Evolutionary conservation across 2,797 vertebrate genomes (phyloP).

Genomic region (Percopsis omiscomaycus): DNA sequence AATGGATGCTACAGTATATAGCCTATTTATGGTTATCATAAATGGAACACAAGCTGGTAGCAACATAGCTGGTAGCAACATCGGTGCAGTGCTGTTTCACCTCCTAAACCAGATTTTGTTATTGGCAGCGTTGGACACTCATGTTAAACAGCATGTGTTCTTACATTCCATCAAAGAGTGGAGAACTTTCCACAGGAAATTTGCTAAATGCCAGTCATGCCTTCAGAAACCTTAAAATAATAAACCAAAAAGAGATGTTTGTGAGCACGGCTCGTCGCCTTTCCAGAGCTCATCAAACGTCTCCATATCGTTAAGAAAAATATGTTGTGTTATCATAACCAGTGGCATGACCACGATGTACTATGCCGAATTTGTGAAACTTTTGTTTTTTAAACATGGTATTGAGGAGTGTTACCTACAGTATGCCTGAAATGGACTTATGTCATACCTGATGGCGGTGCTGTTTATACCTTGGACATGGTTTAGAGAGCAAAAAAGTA

Average conservation of each 20-base stretch:
- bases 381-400: slow-evolving; percentile 17
- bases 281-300: slow-evolving; percentile 58
- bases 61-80: not conserved
- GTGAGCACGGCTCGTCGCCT: slow-evolving; percentile 44
- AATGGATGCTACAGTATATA: slow-evolving; percentile 25
- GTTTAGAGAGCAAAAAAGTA: not conserved
- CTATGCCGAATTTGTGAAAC: slow-evolving; percentile 36
- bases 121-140: slow-evolving; percentile 31
- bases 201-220: slow-evolving; percentile 73
- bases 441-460: not conserved
- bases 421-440: too few relatives aligned
- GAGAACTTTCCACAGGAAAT: slow-evolving; percentile 81
- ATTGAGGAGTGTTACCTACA: slow-evolving; percentile 14
- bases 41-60: too few relatives aligned
- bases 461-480: not conserved
- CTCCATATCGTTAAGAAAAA: slow-evolving; percentile 50
- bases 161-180: slow-evolving; percentile 63
- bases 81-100: slow-evolving; percentile 17
- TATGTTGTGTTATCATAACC: slow-evolving; percentile 52
- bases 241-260: slow-evolving; percentile 64
- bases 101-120: slow-evolving; percentile 22
- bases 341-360: slow-evolving; percentile 24
- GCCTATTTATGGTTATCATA: too few relatives aligned
- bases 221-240: slow-evolving; percentile 68
- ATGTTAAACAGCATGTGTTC: slow-evolving; percentile 56